Conservation (phyloP, 2,888 invertebrate species). For the Meiosimyza platycephala region DNA sequence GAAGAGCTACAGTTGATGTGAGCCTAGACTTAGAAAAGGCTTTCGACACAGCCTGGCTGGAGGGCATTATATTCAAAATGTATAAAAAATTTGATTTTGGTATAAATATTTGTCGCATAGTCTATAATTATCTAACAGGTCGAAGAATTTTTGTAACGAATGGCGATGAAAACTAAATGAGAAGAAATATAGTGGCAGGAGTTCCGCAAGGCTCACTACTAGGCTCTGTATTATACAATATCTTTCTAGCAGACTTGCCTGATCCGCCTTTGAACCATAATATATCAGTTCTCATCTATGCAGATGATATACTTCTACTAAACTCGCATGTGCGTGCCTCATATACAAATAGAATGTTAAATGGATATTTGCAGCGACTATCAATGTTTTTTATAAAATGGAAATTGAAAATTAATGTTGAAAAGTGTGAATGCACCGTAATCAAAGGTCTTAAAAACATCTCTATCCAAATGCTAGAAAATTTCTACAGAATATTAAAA, state of each 20-base stretch:
- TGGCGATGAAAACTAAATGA: background rate
- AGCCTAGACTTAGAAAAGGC: background rate
- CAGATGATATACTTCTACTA: no score
- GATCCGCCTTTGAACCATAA: background rate
- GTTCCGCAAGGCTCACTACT: background rate
- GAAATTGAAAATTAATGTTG: no score
- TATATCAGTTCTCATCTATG: no score
- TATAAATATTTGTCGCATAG: background rate
- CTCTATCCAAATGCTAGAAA: background rate
- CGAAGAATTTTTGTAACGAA: background rate
- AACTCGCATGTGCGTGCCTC: no score
- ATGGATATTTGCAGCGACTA: no score
- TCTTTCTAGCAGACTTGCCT: background rate
- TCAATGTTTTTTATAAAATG: no score
- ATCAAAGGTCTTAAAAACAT: no score
- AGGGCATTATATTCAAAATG: no score
- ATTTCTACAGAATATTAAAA: background rate
- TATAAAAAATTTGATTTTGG: no score
- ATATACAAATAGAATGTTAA: no score
- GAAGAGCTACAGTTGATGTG: background rate
- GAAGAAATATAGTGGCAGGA: background rate
- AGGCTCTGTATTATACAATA: background rate
- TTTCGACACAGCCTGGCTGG: background rate
- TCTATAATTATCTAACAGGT: background rate
- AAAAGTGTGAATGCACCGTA: no score